Evolutionary conservation across 1,140 invertebrate genomes (phyloP).

Genomic region (Berghia stephanieae): DNA sequence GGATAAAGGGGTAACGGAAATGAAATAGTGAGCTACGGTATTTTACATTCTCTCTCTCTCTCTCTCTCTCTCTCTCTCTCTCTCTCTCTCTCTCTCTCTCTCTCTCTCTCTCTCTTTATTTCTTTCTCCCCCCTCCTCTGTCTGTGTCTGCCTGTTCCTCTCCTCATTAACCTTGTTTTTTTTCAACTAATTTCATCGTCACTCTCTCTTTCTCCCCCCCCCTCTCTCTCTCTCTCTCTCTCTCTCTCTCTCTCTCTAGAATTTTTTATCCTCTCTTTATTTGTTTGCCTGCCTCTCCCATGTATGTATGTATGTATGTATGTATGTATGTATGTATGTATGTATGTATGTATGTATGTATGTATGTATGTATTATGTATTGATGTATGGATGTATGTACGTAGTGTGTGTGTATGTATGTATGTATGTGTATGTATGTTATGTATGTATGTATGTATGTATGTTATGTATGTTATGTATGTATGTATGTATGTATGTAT

Average conservation of each 20-base stretch:
- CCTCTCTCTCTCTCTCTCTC: conserved; percentile 16
- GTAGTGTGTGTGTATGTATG: no score
- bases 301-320: not conserved
- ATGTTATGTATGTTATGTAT: no score
- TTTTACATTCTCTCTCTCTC: conserved; percentile 13
- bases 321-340: conserved; percentile 1
- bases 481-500: no score
- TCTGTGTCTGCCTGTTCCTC: not conserved
- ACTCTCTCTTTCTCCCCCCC: not conserved
- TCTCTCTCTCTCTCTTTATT: not conserved
- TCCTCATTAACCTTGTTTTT: not conserved
- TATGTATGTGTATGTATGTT: no score
- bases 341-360: not conserved
- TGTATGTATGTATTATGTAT: no score
- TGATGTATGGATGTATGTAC: no score
- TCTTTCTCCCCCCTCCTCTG: not conserved
- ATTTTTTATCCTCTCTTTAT: no score
- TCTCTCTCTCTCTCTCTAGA: not conserved
- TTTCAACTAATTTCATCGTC: not conserved
- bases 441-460: no score
- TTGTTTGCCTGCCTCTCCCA: not conserved
- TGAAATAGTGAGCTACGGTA: no score
- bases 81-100: not conserved
- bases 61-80: not conserved
- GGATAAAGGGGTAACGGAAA: no score